Evolutionary conservation across 2,888 invertebrate genomes (phyloP).

Genomic region (Pammene fasciana): DNA sequence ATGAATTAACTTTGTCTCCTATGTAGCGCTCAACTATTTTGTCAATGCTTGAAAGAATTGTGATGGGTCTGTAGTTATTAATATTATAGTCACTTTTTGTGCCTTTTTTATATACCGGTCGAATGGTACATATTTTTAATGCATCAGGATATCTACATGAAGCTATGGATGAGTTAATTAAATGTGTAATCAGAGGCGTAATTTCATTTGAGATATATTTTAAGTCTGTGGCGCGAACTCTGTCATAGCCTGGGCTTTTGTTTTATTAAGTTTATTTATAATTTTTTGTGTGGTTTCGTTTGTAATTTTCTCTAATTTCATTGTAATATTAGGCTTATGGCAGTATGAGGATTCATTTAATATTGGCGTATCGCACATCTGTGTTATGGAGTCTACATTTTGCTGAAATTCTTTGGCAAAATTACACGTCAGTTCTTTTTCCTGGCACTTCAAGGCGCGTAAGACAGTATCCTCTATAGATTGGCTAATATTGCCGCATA

Average conservation of each 20-base stretch:
- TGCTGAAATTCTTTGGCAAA: not conserved
- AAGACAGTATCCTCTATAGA: too few relatives aligned
- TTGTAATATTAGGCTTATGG: not conserved
- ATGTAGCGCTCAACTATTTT: not conserved
- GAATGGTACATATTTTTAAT: not conserved
- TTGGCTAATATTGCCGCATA: not conserved
- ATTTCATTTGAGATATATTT: not conserved
- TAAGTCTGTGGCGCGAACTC: not conserved
- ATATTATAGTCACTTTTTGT: constrained; percentile 21
- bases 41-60: constrained; percentile 22
- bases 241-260: not conserved
- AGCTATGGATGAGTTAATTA: not conserved
- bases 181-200: not conserved
- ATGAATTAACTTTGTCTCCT: not conserved
- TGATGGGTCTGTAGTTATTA: constrained; percentile 40
- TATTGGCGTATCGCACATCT: not conserved
- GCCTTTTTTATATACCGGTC: not conserved
- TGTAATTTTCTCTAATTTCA: not conserved
- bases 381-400: not conserved
- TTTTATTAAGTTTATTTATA: not conserved
- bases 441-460: not conserved
- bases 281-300: not conserved
- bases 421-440: not conserved
- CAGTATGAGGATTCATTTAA: not conserved
- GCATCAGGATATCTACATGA: too few relatives aligned